Evolutionary conservation across 2,113 vertebrate genomes (phyloP), one percentile per base, ranked within the genome.

Genomic region (Brachypodius melanocephalos): DNA sequence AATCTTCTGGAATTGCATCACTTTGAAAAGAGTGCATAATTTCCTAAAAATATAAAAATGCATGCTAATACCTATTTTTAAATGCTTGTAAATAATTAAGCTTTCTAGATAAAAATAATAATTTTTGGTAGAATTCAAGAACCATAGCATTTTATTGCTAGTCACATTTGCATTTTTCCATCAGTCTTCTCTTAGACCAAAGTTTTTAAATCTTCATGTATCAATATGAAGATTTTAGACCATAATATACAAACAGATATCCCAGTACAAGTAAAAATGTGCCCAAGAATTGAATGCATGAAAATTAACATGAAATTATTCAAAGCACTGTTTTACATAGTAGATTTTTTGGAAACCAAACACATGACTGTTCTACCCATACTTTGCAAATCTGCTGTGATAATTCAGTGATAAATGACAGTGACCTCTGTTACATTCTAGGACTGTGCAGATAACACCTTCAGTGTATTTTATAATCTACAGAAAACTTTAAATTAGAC

Each of bases 241-340:
- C 5, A 34, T 38, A 29, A 21, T 49, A 32, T 75, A 68, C 14
- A 65, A 67, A 29, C 6, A 83, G 12, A 59, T 49, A 77, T 28
- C 6, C 17, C n/a, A 54, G 9, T 46, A 34, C 20, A 10, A 17
- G 11, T 8, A 66, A 46, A 43, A 34, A 75, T 26, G 5, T 45
- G 7, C 8, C 17, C 9, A 74, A 16, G 8, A 74, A 49, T 9
- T 34, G 8, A 66, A 71, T 24, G 9, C 9, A 42, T 52, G 17
- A 57, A 80, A 90, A 72, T 51, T 1, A 46, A 7, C 0, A 0
- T 52, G 1, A 91, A 71, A 76, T 40, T 0, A 32, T 71, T 80
- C 28, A 40, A 80, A 32, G 5, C 5, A 42, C 17, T 26, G 14
- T 67, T 76, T 85, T 67, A 57, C 3, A 11, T 5, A 46, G 28